Base-by-base conservation (phyloP, 2,797 vertebrate species). In the Mionectes olivaceus region DNA sequence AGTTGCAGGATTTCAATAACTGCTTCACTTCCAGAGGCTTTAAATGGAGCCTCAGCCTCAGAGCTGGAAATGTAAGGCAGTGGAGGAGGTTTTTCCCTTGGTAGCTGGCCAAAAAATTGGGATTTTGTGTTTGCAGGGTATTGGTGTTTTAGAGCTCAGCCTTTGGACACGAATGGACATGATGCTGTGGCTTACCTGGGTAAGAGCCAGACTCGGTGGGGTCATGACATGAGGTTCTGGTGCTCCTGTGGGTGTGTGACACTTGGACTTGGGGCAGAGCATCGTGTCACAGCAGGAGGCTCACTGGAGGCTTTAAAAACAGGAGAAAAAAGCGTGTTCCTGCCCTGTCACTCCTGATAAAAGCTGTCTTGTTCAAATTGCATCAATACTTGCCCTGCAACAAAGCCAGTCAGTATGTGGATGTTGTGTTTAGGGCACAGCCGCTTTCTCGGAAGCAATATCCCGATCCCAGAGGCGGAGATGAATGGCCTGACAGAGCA, bases 391-490 rank as follows among this genome's bases (percentile, higher is more conserved):
- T 75, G 85, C 74, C 68, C 65, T 59, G 49, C 76, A 76, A 27
- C 80, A 80, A 71, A 86, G 88, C 56, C 30, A 3, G 56, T 22
- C 78, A 87, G 64, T 60, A 3, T 64, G 84, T 50, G 92, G 75
- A n/a, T 56, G 8, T 77, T 73, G 70, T 90, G 77, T 83, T 73
- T 10, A 78, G 76, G 82, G 47, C 55, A 78, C 63, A 91, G 65
- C 57, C 1, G 8, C 68, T 74, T 93, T 92, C 86, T 95, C 4
- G 2, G 88, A 95, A 91, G 69, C 93, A 83, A 47, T 95, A 89
- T 94, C 35, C 44, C 76, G 33, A 16, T 68, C 65, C 84, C 74
- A 78, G 86, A 83, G 60, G 87, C 89, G 46, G 93, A 95, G 78
- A 77, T 95, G 91, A 44, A 90, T 67, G 75, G n/a, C 24, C 57